phyloP scores from a whole-genome alignment of 1,140 invertebrate species.

The Apis laboriosa region DNA sequence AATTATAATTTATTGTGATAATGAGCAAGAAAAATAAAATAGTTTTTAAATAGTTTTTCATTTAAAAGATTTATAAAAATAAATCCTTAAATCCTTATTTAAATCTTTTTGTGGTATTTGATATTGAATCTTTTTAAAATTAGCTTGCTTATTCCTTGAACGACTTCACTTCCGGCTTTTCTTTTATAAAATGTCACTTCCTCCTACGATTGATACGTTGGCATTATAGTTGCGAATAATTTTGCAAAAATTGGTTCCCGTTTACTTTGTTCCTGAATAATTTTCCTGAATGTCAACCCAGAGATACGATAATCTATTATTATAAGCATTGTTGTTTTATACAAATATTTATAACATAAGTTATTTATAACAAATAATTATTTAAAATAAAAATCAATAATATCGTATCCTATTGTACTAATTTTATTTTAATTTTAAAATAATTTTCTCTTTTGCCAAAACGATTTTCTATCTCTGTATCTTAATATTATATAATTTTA shows the following conservation, averaged over 20 bases:
- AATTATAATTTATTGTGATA: too few species aligned
- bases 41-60: too few species aligned
- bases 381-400: too few species aligned
- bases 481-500: too few species aligned
- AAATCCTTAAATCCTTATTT: neutral
- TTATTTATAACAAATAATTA: too few species aligned
- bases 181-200: conserved; percentile 60
- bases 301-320: neutral
- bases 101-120: conserved; percentile 42
- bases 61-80: neutral
- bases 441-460: too few species aligned
- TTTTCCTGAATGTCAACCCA: too few species aligned
- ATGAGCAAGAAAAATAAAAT: neutral
- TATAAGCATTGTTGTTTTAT: neutral
- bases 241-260: conserved; percentile 44
- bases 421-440: neutral
- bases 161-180: conserved; percentile 66
- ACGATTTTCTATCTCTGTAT: too few species aligned
- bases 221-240: conserved; percentile 5
- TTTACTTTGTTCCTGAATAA: neutral
- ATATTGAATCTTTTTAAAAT: conserved; percentile 57
- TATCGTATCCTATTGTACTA: too few species aligned
- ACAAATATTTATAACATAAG: too few species aligned
- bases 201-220: conserved; percentile 40
- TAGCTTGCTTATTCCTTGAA: conserved; percentile 47